A percentile compares a stretch with the other conserved stretches of the same genome.
phyloP scores from a whole-genome alignment of 2,113 vertebrate species.

The Hemiscyllium ocellatum region DNA sequence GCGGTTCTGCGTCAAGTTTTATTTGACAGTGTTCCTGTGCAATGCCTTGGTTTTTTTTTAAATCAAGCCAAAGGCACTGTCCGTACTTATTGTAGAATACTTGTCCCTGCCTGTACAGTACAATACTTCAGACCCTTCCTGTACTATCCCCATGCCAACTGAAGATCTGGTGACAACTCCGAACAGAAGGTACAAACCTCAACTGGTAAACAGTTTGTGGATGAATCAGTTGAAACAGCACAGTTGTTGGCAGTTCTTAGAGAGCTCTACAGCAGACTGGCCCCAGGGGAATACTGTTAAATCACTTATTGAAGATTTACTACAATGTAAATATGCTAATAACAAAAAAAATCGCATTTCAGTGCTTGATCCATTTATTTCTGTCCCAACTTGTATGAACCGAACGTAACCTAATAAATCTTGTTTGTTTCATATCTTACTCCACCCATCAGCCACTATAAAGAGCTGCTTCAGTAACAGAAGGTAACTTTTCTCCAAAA shows the following conservation, averaged over 20 bases:
- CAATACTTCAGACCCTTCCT: background rate
- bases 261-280: background rate
- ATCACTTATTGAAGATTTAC: background rate
- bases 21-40: background rate
- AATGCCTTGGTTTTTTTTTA: background rate
- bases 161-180: background rate
- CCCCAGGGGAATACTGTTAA: background rate
- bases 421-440: background rate
- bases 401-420: background rate
- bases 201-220: background rate
- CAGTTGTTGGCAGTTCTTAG: background rate
- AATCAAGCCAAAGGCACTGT: background rate
- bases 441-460: background rate
- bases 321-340: background rate
- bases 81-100: background rate
- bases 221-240: background rate
- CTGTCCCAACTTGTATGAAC: background rate
- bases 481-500: background rate
- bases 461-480: background rate
- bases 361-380: background rate
- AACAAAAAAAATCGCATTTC: slow-evolving; percentile 10
- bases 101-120: too few relatives aligned
- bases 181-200: background rate
- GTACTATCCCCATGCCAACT: background rate
- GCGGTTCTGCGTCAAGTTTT: background rate